Evolutionary conservation across 2,888 invertebrate genomes (phyloP).

Genomic region (Exocentrus adspersus): DNA sequence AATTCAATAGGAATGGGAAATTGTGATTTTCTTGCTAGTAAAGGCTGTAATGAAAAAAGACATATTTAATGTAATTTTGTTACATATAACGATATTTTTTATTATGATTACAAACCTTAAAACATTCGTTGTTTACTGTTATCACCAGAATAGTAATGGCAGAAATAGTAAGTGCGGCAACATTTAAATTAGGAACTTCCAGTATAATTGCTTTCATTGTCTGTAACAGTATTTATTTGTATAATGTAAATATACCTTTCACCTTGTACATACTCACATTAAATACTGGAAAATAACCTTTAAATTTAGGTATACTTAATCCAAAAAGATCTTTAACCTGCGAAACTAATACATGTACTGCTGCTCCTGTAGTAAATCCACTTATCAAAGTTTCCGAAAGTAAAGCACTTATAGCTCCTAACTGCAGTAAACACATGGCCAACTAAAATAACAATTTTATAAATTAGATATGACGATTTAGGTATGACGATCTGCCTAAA

Average conservation of each 20-base stretch:
- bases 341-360: conserved; percentile 76
- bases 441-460: conserved; percentile 63
- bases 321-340: conserved; percentile 74
- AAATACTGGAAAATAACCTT: conserved; percentile 70
- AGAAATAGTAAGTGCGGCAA: conserved; percentile 72
- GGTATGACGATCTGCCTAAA: no score
- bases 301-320: conserved; percentile 66
- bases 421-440: conserved; percentile 70
- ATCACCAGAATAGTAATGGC: conserved; percentile 70
- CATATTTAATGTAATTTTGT: neutral
- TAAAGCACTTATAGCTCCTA: conserved; percentile 71
- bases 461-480: no score
- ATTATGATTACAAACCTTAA: conserved; percentile 73
- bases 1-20: conserved; percentile 82
- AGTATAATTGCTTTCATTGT: conserved; percentile 37
- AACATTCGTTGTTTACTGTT: conserved; percentile 71
- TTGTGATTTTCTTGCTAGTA: conserved; percentile 68
- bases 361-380: conserved; percentile 79
- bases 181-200: conserved; percentile 68
- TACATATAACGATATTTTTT: no score
- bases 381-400: conserved; percentile 75
- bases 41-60: conserved; percentile 70
- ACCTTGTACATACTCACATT: conserved; percentile 68
- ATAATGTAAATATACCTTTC: no score
- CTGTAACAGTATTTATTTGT: conserved; percentile 38